Conservation (phyloP, 37 sponge, comb jelly and placozoan genomes). For the Geodia barretti region DNA sequence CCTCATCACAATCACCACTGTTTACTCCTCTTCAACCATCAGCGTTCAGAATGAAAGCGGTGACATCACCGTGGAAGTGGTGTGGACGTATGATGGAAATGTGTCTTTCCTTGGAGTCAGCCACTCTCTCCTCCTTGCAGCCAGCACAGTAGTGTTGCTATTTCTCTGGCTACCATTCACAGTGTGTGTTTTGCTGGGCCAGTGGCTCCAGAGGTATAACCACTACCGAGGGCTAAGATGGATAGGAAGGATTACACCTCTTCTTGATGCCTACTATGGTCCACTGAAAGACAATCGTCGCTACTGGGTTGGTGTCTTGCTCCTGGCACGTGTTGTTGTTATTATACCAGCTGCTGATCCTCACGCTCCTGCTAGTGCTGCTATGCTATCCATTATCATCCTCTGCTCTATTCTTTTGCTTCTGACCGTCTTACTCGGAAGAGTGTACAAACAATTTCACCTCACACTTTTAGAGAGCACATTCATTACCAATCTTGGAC, state of each 20-base stretch:
- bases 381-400: neutral
- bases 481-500: neutral
- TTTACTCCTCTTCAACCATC: neutral
- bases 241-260: neutral
- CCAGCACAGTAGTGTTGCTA: neutral
- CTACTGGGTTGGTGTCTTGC: neutral
- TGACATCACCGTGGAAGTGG: neutral
- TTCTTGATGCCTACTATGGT: neutral
- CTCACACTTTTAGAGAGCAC: neutral
- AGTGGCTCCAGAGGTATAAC: neutral
- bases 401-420: neutral
- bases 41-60: neutral
- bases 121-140: neutral
- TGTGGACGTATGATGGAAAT: neutral
- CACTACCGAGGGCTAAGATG: neutral
- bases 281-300: neutral
- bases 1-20: neutral
- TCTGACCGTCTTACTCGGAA: neutral
- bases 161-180: neutral
- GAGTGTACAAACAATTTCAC: neutral
- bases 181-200: neutral
- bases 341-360: neutral
- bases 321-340: neutral
- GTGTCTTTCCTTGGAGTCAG: neutral
- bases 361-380: neutral